Evolutionary conservation across 1,140 invertebrate genomes (phyloP).

Genomic region (Trichonephila inaurata): DNA sequence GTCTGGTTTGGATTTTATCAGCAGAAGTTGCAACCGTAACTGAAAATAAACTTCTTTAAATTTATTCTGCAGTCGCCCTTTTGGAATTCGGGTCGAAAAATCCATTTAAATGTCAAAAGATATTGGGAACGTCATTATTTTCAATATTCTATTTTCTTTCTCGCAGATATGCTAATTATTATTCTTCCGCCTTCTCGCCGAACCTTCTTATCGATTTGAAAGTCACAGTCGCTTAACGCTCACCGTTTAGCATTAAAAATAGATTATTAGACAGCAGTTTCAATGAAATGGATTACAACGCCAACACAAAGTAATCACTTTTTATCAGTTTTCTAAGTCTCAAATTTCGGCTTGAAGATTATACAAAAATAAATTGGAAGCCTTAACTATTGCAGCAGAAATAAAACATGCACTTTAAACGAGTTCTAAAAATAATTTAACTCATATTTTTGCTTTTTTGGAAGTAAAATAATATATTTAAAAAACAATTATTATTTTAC

Average conservation of each 20-base stretch:
- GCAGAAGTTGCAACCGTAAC: not conserved
- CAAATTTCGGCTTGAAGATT: no score
- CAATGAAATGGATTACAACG: not conserved
- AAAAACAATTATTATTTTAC: no score
- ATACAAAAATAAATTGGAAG: no score
- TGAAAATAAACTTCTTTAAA: not conserved
- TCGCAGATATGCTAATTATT: slow-evolving; percentile 10
- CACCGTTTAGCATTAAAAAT: slow-evolving; percentile 26
- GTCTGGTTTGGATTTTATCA: slow-evolving; percentile 37
- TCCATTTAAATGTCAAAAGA: slow-evolving; percentile 32
- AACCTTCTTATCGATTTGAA: not conserved
- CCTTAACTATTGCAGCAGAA: no score
- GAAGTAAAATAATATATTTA: no score
- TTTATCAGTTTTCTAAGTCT: no score
- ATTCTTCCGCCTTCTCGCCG: not conserved
- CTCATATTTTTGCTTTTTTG: no score
- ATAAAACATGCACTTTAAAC: no score
- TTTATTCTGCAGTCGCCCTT: not conserved
- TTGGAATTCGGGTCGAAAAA: not conserved
- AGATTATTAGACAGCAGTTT: not conserved
- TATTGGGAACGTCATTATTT: slow-evolving; percentile 25
- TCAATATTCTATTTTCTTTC: not conserved
- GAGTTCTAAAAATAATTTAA: no score
- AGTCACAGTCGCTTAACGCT: not conserved
- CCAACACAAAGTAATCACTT: no score